Conservation (phyloP, 2,113 vertebrate species). For the Xenus cinereus region DNA sequence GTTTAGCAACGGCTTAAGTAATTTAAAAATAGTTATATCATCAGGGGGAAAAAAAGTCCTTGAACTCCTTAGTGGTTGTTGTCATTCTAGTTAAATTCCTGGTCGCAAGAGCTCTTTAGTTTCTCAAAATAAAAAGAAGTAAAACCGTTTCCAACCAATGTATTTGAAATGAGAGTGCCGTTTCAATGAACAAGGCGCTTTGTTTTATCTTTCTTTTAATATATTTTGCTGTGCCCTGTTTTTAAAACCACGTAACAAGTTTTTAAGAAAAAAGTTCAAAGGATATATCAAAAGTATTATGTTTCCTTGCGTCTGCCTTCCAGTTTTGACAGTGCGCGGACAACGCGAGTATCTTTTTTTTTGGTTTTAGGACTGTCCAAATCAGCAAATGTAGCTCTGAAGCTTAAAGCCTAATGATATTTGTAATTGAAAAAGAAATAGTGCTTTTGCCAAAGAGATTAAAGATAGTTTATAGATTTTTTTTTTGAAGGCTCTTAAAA, state of each 20-base stretch:
- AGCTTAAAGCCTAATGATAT: background rate
- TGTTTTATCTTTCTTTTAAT: background rate
- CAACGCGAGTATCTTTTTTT: background rate
- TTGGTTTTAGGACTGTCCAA: background rate
- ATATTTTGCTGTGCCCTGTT: background rate
- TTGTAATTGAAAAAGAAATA: background rate
- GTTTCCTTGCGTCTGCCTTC: background rate
- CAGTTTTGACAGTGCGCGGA: background rate
- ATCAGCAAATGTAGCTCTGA: background rate
- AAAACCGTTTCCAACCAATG: background rate
- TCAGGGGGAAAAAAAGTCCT: fast-evolving
- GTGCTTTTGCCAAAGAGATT: background rate
- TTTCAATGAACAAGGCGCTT: background rate
- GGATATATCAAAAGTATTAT: background rate
- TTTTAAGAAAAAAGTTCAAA: background rate
- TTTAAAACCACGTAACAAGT: background rate
- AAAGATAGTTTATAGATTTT: background rate
- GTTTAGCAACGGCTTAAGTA: background rate
- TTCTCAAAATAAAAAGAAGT: background rate
- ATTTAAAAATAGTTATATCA: background rate
- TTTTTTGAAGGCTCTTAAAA: background rate
- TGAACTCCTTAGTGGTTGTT: background rate
- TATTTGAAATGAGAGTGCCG: background rate
- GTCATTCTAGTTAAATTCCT: background rate
- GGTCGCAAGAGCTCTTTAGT: fast-evolving